Percentiles rank a stretch among this genome's conserved stretches.
Conservation (phyloP, 1,140 invertebrate genomes). For the Epicauta chinensis region DNA sequence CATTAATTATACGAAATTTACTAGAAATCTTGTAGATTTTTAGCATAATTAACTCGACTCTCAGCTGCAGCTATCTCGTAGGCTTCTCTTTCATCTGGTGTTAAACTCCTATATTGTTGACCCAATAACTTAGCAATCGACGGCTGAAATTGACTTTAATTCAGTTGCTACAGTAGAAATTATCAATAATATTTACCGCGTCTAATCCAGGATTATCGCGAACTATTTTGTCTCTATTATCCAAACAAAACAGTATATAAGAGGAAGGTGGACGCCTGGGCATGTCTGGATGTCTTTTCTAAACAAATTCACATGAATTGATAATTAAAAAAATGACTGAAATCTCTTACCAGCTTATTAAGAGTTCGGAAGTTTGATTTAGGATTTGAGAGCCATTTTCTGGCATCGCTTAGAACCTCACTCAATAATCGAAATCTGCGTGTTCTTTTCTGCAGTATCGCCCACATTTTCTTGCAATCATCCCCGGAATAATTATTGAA, state of each 20-base stretch:
- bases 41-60: constrained; percentile 39
- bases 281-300: constrained; percentile 45
- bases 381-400: constrained; percentile 43
- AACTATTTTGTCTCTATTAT: constrained; percentile 43
- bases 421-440: constrained; percentile 44
- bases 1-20: constrained; percentile 31
- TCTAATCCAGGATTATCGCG: constrained; percentile 43
- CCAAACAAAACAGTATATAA: constrained; percentile 46
- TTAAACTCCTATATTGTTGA: constrained; percentile 43
- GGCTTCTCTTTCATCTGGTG: constrained; percentile 44
- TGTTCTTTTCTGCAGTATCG: constrained; percentile 39
- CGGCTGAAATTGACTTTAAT: constrained; percentile 30
- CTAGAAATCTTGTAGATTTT: constrained; percentile 42
- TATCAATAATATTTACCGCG: constrained; percentile 29
- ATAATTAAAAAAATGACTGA: constrained; percentile 1
- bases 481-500: constrained; percentile 41
- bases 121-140: constrained; percentile 45
- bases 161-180: no score
- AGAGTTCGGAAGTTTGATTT: constrained; percentile 24
- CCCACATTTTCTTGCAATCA: constrained; percentile 46
- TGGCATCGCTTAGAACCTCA: constrained; percentile 47
- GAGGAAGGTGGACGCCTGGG: constrained; percentile 46
- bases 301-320: not conserved
- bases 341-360: not conserved
- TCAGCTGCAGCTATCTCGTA: constrained; percentile 39